Base-by-base conservation (phyloP, 1,140 invertebrate genomes). In the Eumaeus atala region DNA sequence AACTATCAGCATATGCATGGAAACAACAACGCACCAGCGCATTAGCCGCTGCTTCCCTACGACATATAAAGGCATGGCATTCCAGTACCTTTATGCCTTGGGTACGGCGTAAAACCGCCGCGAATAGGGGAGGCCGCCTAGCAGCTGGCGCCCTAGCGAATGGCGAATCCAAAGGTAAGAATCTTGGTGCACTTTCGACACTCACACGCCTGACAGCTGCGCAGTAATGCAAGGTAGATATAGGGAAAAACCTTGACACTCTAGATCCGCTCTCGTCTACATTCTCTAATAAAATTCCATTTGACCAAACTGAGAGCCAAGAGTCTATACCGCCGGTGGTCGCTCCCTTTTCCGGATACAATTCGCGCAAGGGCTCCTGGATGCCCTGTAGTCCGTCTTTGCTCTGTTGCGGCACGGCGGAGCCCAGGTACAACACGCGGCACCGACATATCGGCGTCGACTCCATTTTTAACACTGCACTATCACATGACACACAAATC, bases 51-150 rank as follows among this genome's bases (percentile, higher is more conserved):
- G 96, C 95, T 85, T 97, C 96, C 44, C 96, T 91, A 71, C 97
- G 97, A 87, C 97, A 99, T 67, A 99, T 97, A 84, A 99, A 99
- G 21, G 97, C 97, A 88, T 99, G 98, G 90, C 98, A 99, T 88
- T 99, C 98, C 9, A 99, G 90, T 11, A 99, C 97, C 89, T 99
- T 99, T 63, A 99, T 98, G n/a, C 98, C 98, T 8, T 95, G 95
- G 3, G 97, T 98, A 38, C 98, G 91, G 33, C 98, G 90, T 40
- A 99, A 88, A 48, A 99, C 98, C 54, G 97, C 97, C 33, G 98
- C 97, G 87, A 99, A 99, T 40, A 99, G 91, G 8, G 98, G 98
- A 37, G 98, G 98, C 81, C 97, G 95, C 51, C 93, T 92, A 40
- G 91, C 89, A 61, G 93, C 96, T 17, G 94, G 96, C 54, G 93